Conservation (phyloP, 2,113 vertebrate species). For the Opisthocomus hoazin region DNA sequence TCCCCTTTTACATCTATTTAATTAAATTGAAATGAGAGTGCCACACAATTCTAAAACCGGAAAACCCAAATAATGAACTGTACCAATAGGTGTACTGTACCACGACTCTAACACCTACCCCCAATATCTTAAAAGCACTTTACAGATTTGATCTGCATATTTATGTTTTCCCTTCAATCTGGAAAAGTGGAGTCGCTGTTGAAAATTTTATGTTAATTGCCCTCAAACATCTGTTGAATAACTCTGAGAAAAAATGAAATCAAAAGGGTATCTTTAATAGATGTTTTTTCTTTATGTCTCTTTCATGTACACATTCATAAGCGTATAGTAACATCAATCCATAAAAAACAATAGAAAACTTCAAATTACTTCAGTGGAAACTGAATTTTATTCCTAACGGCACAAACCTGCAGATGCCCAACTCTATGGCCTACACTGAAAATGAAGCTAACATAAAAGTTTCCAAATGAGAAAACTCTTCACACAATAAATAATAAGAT, state of each 20-base stretch:
- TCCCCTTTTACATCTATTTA: neutral
- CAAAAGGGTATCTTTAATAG: neutral
- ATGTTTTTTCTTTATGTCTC: neutral
- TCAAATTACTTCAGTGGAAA: neutral
- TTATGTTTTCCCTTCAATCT: neutral
- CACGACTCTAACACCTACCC: neutral
- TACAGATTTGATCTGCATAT: neutral
- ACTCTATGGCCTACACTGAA: neutral
- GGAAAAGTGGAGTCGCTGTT: neutral
- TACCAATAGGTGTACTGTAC: neutral
- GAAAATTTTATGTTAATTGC: neutral
- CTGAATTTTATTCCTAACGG: neutral
- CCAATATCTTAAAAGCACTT: neutral
- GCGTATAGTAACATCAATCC: accelerated
- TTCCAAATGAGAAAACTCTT: neutral
- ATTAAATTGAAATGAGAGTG: neutral
- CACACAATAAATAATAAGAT: neutral
- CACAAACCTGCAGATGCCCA: neutral
- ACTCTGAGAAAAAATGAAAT: neutral
- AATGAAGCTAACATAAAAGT: neutral
- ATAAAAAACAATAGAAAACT: neutral
- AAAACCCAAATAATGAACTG: neutral
- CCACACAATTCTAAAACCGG: neutral
- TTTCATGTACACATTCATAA: neutral
- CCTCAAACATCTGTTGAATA: neutral